Base-by-base conservation (phyloP, 2,888 invertebrate species). In the Steinernema hermaphroditum region DNA sequence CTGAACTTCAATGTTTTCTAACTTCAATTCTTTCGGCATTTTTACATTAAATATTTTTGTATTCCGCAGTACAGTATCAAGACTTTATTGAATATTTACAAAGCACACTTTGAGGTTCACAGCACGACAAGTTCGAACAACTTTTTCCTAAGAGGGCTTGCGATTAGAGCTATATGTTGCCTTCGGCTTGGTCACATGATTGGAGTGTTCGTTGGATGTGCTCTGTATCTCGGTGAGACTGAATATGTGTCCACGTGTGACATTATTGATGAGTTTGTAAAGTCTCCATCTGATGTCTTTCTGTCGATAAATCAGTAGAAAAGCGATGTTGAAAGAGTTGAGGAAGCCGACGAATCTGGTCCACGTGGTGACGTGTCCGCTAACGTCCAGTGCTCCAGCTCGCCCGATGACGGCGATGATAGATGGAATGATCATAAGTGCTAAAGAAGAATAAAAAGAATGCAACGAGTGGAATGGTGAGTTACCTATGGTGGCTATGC, bases 321-420 rank as follows among this genome's bases (percentile, higher is more conserved):
- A 16, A 16, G 32, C 29, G 62, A 62, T 62, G 32, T 62, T 62
- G 32, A 62, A 62, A 1, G 62, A 62, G 29, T 62, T 62, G 32
- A 62, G 32, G 32, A 62, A 62, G 32, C 12, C 27, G 62, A 62
- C 29, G 32, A 62, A 62, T 62, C 62, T 29, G 4, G 62, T 62
- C 62, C 62, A 62, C 34, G 62, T 62, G 62, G 62, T 62, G 16
- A 62, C 34, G 62, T 62, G 34, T 2, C 62, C 62, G 34, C 32
- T 16, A 6, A 32, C 29, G 62, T 62, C 34, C 62, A 29, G 32
- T 1, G 29, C 16, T 1, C 16, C 62, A 1, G 16, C 1, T 24
- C 62, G 29, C 1, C 32, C 34, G 32, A 34, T n/a, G 14, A 62
- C 32, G 29, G 62, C 62, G 14, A 62, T n/a, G 1, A 32, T 4